Conservation (phyloP, 2,888 invertebrate species). For the Oligia fasciuncula region DNA sequence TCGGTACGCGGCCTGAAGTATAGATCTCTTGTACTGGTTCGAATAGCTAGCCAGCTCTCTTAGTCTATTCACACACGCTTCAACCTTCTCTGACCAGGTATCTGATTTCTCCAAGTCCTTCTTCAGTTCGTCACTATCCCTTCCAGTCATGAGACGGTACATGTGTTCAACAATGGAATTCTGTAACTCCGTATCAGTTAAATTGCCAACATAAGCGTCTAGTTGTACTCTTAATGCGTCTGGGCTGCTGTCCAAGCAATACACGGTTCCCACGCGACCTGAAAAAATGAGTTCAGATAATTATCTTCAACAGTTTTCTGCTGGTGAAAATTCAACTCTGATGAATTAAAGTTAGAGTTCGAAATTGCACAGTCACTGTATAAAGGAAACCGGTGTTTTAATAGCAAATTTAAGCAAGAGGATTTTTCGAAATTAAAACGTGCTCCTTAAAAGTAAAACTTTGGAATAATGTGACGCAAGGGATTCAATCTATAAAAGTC, state of each 20-base stretch:
- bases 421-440: conserved; percentile 54
- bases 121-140: conserved; percentile 52
- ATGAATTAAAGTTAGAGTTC: not conserved
- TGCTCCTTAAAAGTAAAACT: conserved; percentile 58
- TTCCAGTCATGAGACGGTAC: conserved; percentile 67
- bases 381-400: conserved; percentile 36
- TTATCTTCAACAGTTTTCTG: conserved; percentile 14
- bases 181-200: conserved; percentile 68
- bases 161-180: conserved; percentile 69
- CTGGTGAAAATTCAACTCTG: conserved; percentile 27
- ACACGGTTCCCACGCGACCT: conserved; percentile 75
- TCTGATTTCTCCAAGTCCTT: conserved; percentile 59
- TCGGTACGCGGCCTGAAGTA: conserved; percentile 70
- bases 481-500: conserved; percentile 53
- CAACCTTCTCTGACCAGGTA: conserved; percentile 68
- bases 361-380: not conserved
- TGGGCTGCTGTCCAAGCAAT: conserved; percentile 78
- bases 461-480: conserved; percentile 54
- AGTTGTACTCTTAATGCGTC: conserved; percentile 72
- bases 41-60: conserved; percentile 65
- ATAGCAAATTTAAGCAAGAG: conserved; percentile 47
- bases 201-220: conserved; percentile 49
- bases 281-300: conserved; percentile 46
- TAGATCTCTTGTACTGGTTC: conserved; percentile 67
- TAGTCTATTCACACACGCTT: conserved; percentile 63